phyloP scores from a whole-genome alignment of 2,113 vertebrate genomes.

The Periophthalmus modestus region DNA sequence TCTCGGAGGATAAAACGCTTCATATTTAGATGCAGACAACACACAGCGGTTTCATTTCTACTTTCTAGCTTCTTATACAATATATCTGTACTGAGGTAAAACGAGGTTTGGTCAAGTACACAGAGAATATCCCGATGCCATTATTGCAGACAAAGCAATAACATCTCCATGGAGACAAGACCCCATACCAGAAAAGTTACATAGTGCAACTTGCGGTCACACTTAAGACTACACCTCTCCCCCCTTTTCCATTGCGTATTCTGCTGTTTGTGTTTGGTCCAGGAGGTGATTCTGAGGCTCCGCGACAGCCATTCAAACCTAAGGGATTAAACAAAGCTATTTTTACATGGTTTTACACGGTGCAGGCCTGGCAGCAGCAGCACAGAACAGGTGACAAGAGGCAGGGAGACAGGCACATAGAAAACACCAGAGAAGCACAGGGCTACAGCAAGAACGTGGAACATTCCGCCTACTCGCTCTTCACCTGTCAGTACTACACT shows the following conservation, averaged over 20 bases:
- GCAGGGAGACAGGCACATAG: conserved; percentile 46
- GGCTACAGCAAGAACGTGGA: conserved; percentile 23
- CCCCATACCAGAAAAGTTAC: background rate
- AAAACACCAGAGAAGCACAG: conserved; percentile 30
- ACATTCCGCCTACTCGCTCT: background rate
- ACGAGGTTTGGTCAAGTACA: too few species aligned
- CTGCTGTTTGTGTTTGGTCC: conserved; percentile 23
- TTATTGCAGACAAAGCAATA: background rate
- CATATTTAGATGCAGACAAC: too few species aligned
- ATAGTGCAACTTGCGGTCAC: background rate
- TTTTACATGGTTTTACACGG: conserved; percentile 44
- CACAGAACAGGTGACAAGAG: conserved; percentile 39
- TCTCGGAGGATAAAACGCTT: too few species aligned
- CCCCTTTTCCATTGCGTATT: background rate
- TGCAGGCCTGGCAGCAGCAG: conserved; percentile 28
- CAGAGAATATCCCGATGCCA: too few species aligned
- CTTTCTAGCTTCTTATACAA: too few species aligned
- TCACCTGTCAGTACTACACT: background rate
- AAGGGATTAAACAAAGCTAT: conserved; percentile 63
- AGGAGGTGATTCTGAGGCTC: conserved; percentile 57
- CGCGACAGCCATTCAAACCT: conserved; percentile 59
- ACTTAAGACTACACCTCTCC: background rate
- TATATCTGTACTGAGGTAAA: too few species aligned
- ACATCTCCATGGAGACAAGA: background rate
- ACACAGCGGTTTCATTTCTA: too few species aligned